phyloP scores from a whole-genome alignment of 1,140 invertebrate genomes.

The Bombus impatiens region DNA sequence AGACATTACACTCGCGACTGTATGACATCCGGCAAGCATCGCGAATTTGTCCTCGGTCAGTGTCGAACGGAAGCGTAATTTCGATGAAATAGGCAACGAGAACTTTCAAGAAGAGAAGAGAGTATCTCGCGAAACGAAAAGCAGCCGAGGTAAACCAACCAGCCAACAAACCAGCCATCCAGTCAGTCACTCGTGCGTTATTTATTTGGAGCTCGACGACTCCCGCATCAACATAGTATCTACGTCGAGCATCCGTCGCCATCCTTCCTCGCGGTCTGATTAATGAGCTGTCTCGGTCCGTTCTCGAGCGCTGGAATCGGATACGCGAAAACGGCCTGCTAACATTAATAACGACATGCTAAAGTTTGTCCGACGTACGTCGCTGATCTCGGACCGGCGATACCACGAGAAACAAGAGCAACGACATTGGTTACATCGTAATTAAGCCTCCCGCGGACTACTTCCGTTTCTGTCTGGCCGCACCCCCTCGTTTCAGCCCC shows the following conservation, averaged over 20 bases:
- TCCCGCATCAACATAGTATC: constrained; percentile 56
- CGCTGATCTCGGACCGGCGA: constrained; percentile 37
- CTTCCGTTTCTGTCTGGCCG: constrained; percentile 37
- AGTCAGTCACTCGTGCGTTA: constrained; percentile 31
- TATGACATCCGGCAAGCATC: not conserved
- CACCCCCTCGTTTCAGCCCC: not conserved
- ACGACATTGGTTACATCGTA: constrained; percentile 53
- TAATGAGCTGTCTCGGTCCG: constrained; percentile 53
- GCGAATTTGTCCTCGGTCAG: not conserved
- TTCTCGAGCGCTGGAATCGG: constrained; percentile 54
- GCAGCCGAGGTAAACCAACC: not conserved
- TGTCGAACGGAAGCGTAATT: constrained; percentile 1
- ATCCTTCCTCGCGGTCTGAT: constrained; percentile 53
- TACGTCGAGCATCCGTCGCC: constrained; percentile 53
- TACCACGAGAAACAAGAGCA: constrained; percentile 52
- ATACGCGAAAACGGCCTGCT: constrained; percentile 58
- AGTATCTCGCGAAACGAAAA: constrained; percentile 1
- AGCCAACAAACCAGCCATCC: not conserved
- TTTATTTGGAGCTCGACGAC: constrained; percentile 54
- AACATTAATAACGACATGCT: constrained; percentile 62
- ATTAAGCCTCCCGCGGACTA: constrained; percentile 48
- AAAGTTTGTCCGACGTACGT: constrained; percentile 52
- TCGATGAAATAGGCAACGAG: constrained; percentile 9
- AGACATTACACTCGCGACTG: not conserved
- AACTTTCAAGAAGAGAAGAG: not conserved